phyloP scores from a whole-genome alignment of 2,888 invertebrate genomes.

The Sycophila texana region DNA sequence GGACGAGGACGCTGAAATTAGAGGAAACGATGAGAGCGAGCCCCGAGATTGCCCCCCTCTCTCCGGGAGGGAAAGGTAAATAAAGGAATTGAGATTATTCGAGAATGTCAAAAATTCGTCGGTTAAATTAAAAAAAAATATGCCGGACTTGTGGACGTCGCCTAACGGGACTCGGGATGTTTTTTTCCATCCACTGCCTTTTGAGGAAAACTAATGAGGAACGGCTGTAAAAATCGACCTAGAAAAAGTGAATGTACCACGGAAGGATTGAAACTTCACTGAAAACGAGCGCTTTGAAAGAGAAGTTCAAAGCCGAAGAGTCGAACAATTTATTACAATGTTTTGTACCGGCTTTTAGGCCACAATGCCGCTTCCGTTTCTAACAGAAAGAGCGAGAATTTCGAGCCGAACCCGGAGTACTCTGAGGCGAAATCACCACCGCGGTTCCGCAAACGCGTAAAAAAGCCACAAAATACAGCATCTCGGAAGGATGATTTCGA shows the following conservation, averaged over 20 bases:
- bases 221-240: too few relatives aligned
- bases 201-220: not conserved
- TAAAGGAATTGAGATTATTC: not conserved
- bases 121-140: not conserved
- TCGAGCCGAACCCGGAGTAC: not conserved
- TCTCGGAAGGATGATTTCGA: conserved; percentile 4
- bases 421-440: conserved; percentile 9
- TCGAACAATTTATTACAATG: not conserved
- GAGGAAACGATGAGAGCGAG: conserved; percentile 27
- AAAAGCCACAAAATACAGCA: conserved; percentile 21
- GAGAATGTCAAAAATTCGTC: too few relatives aligned
- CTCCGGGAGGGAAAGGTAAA: not conserved
- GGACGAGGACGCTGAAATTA: conserved; percentile 29
- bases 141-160: not conserved
- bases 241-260: too few relatives aligned
- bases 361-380: not conserved
- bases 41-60: not conserved
- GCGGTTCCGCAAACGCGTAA: conserved; percentile 11
- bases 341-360: not conserved
- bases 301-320: not conserved
- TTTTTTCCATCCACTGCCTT: too few relatives aligned
- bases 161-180: too few relatives aligned
- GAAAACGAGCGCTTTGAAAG: not conserved
- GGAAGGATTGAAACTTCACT: conserved; percentile 1
- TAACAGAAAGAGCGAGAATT: not conserved